Base-by-base conservation (phyloP, 1,140 invertebrate genomes). In the Lordiphosa mommai region DNA sequence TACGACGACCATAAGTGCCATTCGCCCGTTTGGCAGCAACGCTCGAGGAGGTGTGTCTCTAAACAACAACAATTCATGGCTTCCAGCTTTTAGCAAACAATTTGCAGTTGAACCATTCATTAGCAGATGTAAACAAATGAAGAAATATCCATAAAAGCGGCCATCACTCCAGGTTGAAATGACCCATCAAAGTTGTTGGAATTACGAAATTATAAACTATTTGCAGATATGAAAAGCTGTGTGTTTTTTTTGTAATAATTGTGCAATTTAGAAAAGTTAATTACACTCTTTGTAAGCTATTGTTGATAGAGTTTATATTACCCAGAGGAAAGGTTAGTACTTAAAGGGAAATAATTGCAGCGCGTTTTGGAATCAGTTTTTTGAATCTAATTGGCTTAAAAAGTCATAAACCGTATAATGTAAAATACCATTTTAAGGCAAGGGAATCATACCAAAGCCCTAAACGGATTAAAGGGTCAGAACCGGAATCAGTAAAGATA, bases 131-230 rank as follows among this genome's bases (percentile, higher is more conserved):
- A 43, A 27, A 43, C 20, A 52, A 38, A 27, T 32, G 29, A 27
- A 44, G 33, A 47, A 33, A 38, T 34, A 38, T 36, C 33, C 12
- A 60, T 65, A 44, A 53, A 61, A 9, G 40, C 14, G 51, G 10
- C 4, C 27, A 29, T 37, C 36, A 38, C 17, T 10, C 10, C 2
- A 8, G 3, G 17, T n/a, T 13, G 14, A 27, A 43, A 43, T 29
- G 40, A 43, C 40, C 20, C 40, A 43, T 43, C 20, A 43, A 23
- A 43, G 40, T 43, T 8, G 14, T 17, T 40, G 12, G 29, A 63
- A 67, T 51, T 47, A 63, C 47, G 17, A 41, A 57, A 56, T 63
- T 51, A 67, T 63, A 59, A 63, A 41, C 53, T 50, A 53, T 66
- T 67, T 51, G 46, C 37, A 51, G 52, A 37, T 43, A 58, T 36